phyloP scores from a whole-genome alignment of 2,113 vertebrate genomes.

The Bos taurus region DNA sequence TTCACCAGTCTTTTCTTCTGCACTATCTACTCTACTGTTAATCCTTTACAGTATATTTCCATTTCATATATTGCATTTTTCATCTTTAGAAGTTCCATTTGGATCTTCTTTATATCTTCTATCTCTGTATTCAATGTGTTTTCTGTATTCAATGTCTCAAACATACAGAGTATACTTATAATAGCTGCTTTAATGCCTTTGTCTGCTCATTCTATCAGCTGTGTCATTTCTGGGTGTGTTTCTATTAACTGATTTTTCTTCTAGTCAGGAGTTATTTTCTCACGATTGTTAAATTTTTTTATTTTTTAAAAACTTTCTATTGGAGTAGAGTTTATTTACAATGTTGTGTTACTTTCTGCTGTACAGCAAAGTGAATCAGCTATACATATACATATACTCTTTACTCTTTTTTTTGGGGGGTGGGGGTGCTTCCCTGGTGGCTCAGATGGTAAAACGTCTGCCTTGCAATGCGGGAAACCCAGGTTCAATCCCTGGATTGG shows the following conservation, averaged over 20 bases:
- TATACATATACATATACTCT: neutral
- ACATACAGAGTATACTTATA: neutral
- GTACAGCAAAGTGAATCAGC: neutral
- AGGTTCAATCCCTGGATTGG: neutral
- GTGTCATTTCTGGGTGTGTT: neutral
- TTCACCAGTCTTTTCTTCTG: neutral
- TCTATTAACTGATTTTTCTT: conserved; percentile 13
- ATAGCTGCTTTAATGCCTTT: neutral
- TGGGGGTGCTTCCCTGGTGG: fast-evolving
- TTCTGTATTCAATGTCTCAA: neutral
- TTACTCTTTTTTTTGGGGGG: neutral
- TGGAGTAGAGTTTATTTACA: neutral
- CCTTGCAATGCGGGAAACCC: fast-evolving
- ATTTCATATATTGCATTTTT: neutral
- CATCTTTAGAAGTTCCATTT: neutral
- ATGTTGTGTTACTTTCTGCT: neutral
- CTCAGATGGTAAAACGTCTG: neutral
- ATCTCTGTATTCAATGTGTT: neutral
- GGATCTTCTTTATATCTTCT: neutral
- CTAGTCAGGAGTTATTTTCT: neutral
- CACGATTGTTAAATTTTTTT: neutral
- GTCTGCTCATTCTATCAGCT: neutral
- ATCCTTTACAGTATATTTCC: neutral
- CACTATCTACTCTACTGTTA: neutral
- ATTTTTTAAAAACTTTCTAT: neutral